Conservation (phyloP, 1,140 invertebrate species). For the Popillia japonica region DNA sequence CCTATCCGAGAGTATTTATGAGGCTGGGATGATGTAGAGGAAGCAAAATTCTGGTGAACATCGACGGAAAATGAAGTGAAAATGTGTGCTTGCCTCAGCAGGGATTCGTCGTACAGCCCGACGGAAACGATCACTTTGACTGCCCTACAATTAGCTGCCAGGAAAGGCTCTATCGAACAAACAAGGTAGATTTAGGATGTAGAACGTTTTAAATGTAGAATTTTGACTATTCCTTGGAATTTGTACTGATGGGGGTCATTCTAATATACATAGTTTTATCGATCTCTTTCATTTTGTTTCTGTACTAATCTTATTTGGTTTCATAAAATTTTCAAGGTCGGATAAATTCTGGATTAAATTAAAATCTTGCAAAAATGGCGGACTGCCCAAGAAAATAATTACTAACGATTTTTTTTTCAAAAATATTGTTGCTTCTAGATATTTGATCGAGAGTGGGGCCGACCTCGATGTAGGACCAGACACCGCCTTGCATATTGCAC, state of each 20-base stretch:
- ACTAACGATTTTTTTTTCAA: neutral
- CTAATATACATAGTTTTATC: no score
- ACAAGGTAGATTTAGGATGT: no score
- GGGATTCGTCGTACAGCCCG: constrained; percentile 52
- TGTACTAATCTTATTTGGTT: no score
- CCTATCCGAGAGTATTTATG: neutral
- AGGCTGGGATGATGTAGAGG: neutral
- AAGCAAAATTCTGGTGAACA: neutral
- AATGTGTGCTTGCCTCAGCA: constrained; percentile 47
- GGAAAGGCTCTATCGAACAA: constrained; percentile 54
- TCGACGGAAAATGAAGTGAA: constrained; percentile 11
- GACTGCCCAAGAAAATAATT: no score
- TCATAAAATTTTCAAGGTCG: no score
- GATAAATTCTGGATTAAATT: no score
- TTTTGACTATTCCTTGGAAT: neutral
- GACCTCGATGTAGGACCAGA: constrained; percentile 65
- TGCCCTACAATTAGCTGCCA: constrained; percentile 53
- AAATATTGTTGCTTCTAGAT: constrained; percentile 48
- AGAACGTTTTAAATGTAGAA: no score
- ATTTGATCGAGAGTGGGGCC: constrained; percentile 69
- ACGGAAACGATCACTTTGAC: constrained; percentile 52
- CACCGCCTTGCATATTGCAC: constrained; percentile 71
- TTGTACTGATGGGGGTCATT: neutral
- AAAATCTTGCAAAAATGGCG: no score
- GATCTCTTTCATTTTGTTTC: no score